Base-by-base conservation (phyloP, 2,888 invertebrate genomes). In the Phlogophora meticulosa region DNA sequence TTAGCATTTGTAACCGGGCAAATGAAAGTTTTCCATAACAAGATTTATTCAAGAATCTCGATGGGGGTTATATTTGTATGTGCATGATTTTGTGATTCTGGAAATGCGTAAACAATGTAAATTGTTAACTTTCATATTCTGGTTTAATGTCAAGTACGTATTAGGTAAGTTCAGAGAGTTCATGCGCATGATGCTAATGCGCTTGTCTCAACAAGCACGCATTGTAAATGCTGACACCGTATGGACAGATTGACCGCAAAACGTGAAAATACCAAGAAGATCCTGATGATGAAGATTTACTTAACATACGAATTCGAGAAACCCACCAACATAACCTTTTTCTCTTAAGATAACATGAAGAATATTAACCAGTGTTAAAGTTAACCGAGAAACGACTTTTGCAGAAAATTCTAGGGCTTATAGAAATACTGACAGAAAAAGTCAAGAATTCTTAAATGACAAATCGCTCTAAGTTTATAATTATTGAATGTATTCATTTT, bases 1-100 rank as follows among this genome's bases (percentile, higher is more conserved):
- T 72, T 68, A 73, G 56, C 63, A 78, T 76, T 78, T 68, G 58
- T 49, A 69, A 65, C 79, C 57, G 51, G 79, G 69, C 75, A 78
- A 78, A 76, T 59, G 79, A 76, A 78, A 78, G 79, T 78, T 78
- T 68, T 56, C 76, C 74, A 64, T 76, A 72, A 60, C 59, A 51
- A 74, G 78, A 77, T 43, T 58, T 65, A 74, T 77, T 77, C 48
- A 63, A 63, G 63, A 63, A 63, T 24, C 22, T 55, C 28, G 24
- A 58, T 49, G 22, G 48, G 17, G 10, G n/a, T 46, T 45, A 38
- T 46, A 52, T 69, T 46, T 72, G n/a, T 65, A 65, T 65, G 65
- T 70, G 53, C 48, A 72, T 69, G 55, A 60, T 45, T 60, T 76
- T 20, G 61, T 49, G 49, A 58, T 49, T 64, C 49, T 32, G 13